Evolutionary conservation across 2,888 invertebrate species (phyloP), one percentile per base, ranked within the genome.

Genomic region (Drosophila pseudotakahashii): DNA sequence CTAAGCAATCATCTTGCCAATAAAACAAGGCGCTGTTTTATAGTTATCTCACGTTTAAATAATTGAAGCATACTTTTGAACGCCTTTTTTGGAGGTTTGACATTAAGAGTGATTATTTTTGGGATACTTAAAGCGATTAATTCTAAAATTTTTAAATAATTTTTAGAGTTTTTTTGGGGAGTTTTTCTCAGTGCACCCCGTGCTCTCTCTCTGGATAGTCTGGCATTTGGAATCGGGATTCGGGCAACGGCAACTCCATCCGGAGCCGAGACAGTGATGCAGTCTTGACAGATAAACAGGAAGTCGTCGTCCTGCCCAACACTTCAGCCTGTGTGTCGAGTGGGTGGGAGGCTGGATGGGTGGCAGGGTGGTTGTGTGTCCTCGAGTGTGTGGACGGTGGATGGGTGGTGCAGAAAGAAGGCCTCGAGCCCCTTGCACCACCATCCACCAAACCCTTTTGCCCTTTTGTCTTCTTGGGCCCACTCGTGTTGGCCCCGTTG

Each of bases 321-420:
- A 88, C 81, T 88, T 88, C 70, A 88, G 84, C 69, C 81, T 78
- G 45, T 84, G 42, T 84, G 81, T 81, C 79, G 81, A 81, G 88
- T 45, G 45, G 39, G 45, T 55, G 53, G 16, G 11, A 26, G 32
- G 16, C 51, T 39, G 39, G 44, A 23, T 14, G 34, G 37, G 34
- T 52, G 39, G 16, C 50, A 7, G 30, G 41, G 13, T 34, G 19
- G 13, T 2, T 42, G 11, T 19, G 6, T 36, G 54, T 47, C 32
- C 47, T 47, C 47, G 44, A 41, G 41, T 26, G 39, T 42, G 50
- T 48, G 42, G 19, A 11, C 51, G 50, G 50, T 55, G 48, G n/a
- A 14, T 32, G 39, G 16, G 67, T n/a, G 26, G n/a, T 16, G 32
- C 48, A 48, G 32, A 16, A 16, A 7, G 5, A 13, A 7, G 5